These are phyloP conservation scores for Esox masquinongy DNA, from an alignment of 2,797 vertebrate genomes.

Conservation along the genomic window DNA sequence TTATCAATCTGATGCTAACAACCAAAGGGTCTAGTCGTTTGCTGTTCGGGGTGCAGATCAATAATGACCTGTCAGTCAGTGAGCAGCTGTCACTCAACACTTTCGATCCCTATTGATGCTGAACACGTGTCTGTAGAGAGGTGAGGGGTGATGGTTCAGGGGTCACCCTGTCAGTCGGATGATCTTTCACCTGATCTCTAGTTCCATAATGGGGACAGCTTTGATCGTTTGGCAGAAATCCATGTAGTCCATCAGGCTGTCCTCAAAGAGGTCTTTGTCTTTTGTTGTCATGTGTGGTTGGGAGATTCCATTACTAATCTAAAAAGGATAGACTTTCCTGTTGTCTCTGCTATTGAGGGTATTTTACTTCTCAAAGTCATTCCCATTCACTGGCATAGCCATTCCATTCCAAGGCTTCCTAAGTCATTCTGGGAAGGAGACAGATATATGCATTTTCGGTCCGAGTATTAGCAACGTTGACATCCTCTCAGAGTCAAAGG, in stretches of 20 bases:
- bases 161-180: constrained; percentile 50
- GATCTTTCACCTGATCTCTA: neutral
- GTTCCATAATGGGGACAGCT: constrained; percentile 30
- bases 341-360: constrained; percentile 6
- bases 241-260: constrained; percentile 5
- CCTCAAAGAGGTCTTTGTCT: constrained; percentile 3
- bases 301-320: constrained; percentile 42
- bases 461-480: neutral
- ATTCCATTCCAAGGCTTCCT: neutral
- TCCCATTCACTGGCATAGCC: neutral
- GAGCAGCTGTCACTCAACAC: constrained; percentile 21
- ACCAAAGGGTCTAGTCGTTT: neutral
- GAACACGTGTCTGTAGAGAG: constrained; percentile 11
- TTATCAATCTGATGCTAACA: neutral
- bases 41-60: neutral
- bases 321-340: constrained; percentile 19
- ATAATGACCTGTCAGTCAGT: constrained; percentile 2
- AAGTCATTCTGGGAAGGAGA: neutral
- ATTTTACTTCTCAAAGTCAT: constrained; percentile 30
- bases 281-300: constrained; percentile 20
- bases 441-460: neutral
- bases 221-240: neutral
- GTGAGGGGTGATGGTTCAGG: neutral
- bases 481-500: neutral
- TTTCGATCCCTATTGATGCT: constrained; percentile 5